These are phyloP conservation scores for Ceyx melanurus DNA, from an alignment of 2,113 vertebrate genomes.

Conservation along the genomic window DNA sequence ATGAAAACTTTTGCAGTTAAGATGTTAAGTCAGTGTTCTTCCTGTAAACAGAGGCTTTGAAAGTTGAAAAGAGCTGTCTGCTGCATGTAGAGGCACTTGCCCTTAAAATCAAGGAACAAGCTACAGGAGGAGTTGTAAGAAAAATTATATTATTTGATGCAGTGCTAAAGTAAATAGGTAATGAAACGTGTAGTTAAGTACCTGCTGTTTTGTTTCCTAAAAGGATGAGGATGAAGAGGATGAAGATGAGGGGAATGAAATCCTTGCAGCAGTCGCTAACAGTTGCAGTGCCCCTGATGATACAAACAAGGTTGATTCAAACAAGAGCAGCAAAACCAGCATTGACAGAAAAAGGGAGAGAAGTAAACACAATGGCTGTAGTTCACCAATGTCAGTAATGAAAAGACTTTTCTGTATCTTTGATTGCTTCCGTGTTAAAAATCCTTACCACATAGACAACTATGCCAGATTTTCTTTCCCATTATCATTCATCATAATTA, in stretches of 20 bases:
- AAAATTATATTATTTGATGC: neutral
- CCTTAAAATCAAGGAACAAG: neutral
- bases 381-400: slow-evolving; percentile 65
- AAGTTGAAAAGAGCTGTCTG: neutral
- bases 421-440: slow-evolving; percentile 85
- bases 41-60: neutral
- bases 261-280: slow-evolving; percentile 79
- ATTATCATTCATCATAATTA: slow-evolving; percentile 86
- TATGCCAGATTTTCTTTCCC: slow-evolving; percentile 89
- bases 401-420: slow-evolving; percentile 78
- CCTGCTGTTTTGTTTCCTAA: neutral
- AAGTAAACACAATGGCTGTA: slow-evolving; percentile 64
- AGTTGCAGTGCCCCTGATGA: slow-evolving; percentile 69
- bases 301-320: slow-evolving; percentile 45
- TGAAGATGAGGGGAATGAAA: slow-evolving; percentile 83
- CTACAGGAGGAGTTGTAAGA: neutral
- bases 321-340: slow-evolving; percentile 63
- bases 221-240: slow-evolving; percentile 50
- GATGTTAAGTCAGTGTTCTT: neutral
- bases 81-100: neutral
- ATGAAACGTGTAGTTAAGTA: neutral
- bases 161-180: neutral
- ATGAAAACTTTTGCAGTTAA: neutral
- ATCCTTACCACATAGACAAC: slow-evolving; percentile 92
- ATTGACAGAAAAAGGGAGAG: slow-evolving; percentile 71